Conservation (phyloP, 2,113 vertebrate species). For the Coptodon rendalli region DNA sequence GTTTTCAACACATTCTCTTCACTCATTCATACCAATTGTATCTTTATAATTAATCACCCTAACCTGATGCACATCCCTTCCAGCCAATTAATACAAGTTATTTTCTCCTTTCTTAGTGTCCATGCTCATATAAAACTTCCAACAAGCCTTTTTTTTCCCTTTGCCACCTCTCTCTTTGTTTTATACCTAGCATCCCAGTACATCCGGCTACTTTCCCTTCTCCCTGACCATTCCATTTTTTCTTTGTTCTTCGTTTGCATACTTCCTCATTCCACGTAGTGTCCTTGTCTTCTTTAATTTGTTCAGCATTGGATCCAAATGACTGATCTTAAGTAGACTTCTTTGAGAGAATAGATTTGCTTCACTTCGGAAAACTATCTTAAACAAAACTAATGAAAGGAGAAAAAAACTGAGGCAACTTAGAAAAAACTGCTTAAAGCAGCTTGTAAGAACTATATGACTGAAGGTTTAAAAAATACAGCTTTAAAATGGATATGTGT, state of each 20-base stretch:
- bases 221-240: neutral
- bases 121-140: neutral
- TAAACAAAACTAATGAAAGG: neutral
- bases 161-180: neutral
- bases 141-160: neutral
- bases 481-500: neutral
- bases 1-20: neutral
- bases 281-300: neutral
- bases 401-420: neutral
- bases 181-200: neutral
- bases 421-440: neutral
- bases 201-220: neutral
- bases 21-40: neutral
- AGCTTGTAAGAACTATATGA: neutral
- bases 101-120: neutral
- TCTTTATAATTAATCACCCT: neutral
- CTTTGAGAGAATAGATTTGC: neutral
- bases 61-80: neutral
- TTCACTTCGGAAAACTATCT: neutral
- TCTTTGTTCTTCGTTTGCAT: neutral
- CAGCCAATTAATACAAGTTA: neutral
- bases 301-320: neutral
- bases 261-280: neutral
- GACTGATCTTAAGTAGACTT: neutral
- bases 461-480: neutral